Percentiles rank a stretch among this genome's conserved stretches.
These are phyloP conservation scores for Cynaeus angustus DNA, from an alignment of 2,888 invertebrate species.

Conservation along the genomic window DNA sequence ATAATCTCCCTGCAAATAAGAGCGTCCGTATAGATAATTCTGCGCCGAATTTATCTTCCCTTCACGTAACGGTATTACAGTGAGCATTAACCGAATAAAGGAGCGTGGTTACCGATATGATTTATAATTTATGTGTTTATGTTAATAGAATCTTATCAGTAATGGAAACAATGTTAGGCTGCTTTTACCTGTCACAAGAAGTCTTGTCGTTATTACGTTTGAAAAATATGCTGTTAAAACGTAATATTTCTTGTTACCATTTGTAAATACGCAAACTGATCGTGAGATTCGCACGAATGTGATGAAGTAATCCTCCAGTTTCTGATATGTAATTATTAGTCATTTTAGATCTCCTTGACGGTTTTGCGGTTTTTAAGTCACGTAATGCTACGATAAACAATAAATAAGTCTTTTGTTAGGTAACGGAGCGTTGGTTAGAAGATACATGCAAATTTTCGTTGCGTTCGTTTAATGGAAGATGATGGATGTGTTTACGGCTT, in stretches of 20 bases:
- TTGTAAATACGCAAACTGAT: not conserved
- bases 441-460: not conserved
- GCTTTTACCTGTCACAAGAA: constrained; percentile 7
- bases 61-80: no score
- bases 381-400: constrained; percentile 24
- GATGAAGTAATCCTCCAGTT: constrained; percentile 18
- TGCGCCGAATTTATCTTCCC: no score
- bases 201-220: not conserved
- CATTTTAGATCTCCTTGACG: constrained; percentile 23
- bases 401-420: constrained; percentile 8
- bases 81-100: not conserved
- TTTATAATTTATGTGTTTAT: constrained; percentile 14
- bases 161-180: constrained; percentile 11
- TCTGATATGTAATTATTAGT: constrained; percentile 27
- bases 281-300: not conserved
- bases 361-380: constrained; percentile 17
- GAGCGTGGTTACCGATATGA: not conserved
- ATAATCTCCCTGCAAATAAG: no score
- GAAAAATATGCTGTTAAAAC: no score
- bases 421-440: constrained; percentile 5
- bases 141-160: constrained; percentile 14
- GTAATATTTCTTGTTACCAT: constrained; percentile 3
- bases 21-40: no score
- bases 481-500: no score
- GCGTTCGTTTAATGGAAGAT: no score